Base-by-base conservation (phyloP, 2,113 vertebrate species). In the Tachuris rubrigastra region DNA sequence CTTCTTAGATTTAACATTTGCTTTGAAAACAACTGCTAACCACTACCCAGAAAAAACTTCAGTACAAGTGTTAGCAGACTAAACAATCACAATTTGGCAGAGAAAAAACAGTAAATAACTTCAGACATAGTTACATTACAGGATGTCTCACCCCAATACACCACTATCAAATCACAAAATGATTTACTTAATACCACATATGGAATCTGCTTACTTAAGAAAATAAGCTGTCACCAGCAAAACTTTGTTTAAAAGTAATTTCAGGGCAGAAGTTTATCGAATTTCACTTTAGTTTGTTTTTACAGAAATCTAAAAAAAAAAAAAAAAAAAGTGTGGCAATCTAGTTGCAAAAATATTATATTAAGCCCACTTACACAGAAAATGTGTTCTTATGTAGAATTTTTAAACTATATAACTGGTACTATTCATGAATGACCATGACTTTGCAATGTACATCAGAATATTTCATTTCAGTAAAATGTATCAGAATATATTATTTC, bases 21-120 rank as follows among this genome's bases (percentile, higher is more conserved):
- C 98, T 99, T 98, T 98, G 98, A 98, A 99, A 99, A 99, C 98
- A 98, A 98, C 97, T 97, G 93, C 98, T 99, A 98, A 98, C 98
- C 98, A 97, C 97, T 97, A 98, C 97, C 98, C 98, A 98, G 98
- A 98, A 99, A 98, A 98, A 97, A 97, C 95, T 94, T 96, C 60
- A 96, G 96, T 97, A 98, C 98, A 98, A 98, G 98, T 98, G 98
- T 98, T 97, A 98, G 98, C 98, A 99, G 98, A 99, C 98, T 99
- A 99, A 99, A 99, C 98, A 99, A 99, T 98, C 98, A 93, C 96
- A 98, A 97, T 92, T 93, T 97, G 91, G 98, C 98, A 98, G 98
- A 97, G 98, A 94, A 96, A 98, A 98, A 99, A 98, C 97, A 98
- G 98, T 98, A 99, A 99, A 98, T 98, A 99, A 98, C 96, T 98